A percentile compares a stretch with the other conserved stretches of the same genome.
These are phyloP conservation scores for Phocoena sinus DNA, from an alignment of 2,113 vertebrate genomes.

Conservation along the genomic window DNA sequence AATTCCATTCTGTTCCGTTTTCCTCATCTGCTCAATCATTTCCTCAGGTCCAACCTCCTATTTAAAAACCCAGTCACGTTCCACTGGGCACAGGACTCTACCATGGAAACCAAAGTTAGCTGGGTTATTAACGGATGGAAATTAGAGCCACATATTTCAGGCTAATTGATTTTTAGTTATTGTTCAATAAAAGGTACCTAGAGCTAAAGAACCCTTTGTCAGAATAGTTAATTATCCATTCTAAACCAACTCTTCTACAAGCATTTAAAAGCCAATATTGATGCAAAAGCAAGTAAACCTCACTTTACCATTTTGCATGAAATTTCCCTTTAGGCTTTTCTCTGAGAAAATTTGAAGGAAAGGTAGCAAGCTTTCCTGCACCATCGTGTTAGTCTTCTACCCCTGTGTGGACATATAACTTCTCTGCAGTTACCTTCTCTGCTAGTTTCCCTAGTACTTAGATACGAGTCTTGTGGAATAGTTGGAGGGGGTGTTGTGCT, in stretches of 20 bases:
- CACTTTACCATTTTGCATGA: neutral
- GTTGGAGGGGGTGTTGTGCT: neutral
- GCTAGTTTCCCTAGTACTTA: neutral
- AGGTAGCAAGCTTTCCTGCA: neutral
- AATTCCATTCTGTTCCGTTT: neutral
- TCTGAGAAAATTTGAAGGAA: neutral
- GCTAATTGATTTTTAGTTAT: constrained; percentile 68
- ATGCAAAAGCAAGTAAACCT: neutral
- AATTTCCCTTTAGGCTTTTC: neutral
- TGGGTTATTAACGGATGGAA: constrained; percentile 45
- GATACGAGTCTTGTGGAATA: neutral
- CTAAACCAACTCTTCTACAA: neutral
- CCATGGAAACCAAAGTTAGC: neutral
- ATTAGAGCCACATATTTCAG: constrained; percentile 48
- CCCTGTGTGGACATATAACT: neutral
- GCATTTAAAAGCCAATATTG: neutral
- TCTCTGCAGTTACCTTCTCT: neutral
- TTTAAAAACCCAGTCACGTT: neutral
- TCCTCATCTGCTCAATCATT: neutral
- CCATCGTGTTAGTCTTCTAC: neutral
- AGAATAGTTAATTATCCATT: constrained; percentile 56
- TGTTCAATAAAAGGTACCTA: constrained; percentile 51
- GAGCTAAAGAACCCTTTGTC: constrained; percentile 51
- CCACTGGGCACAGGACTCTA: neutral
- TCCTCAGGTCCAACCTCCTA: neutral